Conservation (phyloP, 1,140 invertebrate genomes). For the Homarus americanus region DNA sequence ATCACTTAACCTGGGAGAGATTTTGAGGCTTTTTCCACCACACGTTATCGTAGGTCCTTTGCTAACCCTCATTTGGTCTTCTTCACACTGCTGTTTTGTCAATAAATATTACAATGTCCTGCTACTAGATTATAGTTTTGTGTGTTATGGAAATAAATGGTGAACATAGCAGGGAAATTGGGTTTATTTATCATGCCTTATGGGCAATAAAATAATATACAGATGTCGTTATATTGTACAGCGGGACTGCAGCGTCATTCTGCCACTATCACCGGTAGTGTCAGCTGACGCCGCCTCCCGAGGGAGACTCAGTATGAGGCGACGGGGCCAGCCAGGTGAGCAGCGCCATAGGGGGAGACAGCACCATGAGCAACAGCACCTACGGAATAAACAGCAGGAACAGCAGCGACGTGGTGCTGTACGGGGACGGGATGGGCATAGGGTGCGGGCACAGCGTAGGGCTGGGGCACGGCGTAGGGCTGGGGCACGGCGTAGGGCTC, state of each 20-base stretch:
- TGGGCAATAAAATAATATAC: background rate
- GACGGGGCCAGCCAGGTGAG: background rate
- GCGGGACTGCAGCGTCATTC: conserved; percentile 53
- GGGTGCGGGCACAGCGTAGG: conserved; percentile 52
- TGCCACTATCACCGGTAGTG: background rate
- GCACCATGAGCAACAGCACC: background rate
- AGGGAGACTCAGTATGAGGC: conserved; percentile 51
- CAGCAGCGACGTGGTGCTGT: background rate
- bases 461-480: conserved; percentile 68
- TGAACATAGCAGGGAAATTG: background rate
- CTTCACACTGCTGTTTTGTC: too few species aligned
- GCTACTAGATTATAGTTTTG: too few species aligned
- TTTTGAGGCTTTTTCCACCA: too few species aligned
- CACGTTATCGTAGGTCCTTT: too few species aligned
- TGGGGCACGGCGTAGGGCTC: conserved; percentile 74
- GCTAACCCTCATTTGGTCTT: too few species aligned
- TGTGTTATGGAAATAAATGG: background rate
- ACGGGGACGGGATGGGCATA: conserved; percentile 31
- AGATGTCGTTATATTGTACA: conserved; percentile 15
- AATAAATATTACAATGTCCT: too few species aligned
- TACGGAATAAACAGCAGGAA: too few species aligned
- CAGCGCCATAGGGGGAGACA: too few species aligned
- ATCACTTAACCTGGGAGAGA: too few species aligned
- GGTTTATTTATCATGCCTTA: background rate
- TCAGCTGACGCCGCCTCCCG: conserved; percentile 62